Evolutionary conservation across 1,140 invertebrate species (phyloP), one percentile per base, ranked within the genome.

Genomic region (Cryptotermes secundus): DNA sequence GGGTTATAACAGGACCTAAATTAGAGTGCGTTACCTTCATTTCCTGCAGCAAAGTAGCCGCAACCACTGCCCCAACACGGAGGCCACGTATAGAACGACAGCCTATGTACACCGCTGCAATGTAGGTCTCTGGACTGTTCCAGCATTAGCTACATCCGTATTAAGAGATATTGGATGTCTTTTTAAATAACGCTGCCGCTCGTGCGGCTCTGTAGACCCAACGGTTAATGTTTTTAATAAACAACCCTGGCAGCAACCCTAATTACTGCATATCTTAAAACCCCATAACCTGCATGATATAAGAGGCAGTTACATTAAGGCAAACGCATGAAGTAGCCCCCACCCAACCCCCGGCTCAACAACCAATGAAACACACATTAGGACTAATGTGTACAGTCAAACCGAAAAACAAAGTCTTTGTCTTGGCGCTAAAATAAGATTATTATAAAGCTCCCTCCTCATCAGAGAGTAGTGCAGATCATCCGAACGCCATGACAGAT

Each of bases 201-300:
- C 4, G 4, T n/a, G 59, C 26, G 59, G 3, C 59, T 6, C 26
- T 6, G 26, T 26, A n/a, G 16, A 72, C 31, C 26, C 59, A 72
- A n/a, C 26, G 59, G 59, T 31, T 72, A 72, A 72, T 72, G 59
- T 31, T 72, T 72, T 72, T 72, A 72, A 72, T 72, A 72, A 72
- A 72, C 59, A 72, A 31, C 22, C 53, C 53, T n/a, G 7, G 53
- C 53, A 42, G 53, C 53, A 22, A 59, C 59, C 59, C 59, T 72
- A 72, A 72, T 72, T 72, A 72, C 59, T 26, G 12, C 38, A 72
- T 26, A 72, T 72, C 59, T 72, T 72, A 72, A 72, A 72, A n/a
- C 59, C 59, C n/a, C 59, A 72, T 72, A 72, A 72, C 59, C 59
- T 72, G 59, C 59, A 72, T 31, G 31, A 72, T 72, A 72, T 72